Percentiles rank a stretch among this genome's conserved stretches.
Evolutionary conservation across 1,140 invertebrate genomes (phyloP).

Genomic region (Galendromus occidentalis): DNA sequence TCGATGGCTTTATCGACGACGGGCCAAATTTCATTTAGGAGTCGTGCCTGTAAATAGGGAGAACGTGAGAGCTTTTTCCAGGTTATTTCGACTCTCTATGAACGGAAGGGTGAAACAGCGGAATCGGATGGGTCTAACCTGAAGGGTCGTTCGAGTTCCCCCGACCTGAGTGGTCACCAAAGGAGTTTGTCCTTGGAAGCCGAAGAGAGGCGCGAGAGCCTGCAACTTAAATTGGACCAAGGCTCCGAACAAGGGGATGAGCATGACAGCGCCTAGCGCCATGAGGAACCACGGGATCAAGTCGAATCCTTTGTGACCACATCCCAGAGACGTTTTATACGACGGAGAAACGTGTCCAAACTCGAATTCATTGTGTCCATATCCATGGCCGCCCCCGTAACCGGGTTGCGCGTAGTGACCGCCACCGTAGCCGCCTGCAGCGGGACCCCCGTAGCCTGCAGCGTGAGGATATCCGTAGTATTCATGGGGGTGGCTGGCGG

Average conservation of each 20-base stretch:
- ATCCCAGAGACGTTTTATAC: background rate
- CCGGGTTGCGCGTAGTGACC: background rate
- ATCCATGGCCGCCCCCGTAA: background rate
- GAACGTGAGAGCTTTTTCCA: background rate
- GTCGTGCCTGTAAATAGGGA: background rate
- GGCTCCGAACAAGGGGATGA: background rate
- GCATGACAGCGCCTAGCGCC: background rate
- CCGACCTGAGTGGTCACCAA: background rate
- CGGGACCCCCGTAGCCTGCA: background rate
- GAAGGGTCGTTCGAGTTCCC: background rate
- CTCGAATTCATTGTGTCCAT: constrained; percentile 1
- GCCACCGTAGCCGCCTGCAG: background rate
- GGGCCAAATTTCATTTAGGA: background rate
- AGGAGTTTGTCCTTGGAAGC: constrained; percentile 8
- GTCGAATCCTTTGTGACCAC: background rate
- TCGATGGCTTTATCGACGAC: constrained; percentile 7
- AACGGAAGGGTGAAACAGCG: too few relatives aligned
- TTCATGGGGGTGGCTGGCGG: background rate
- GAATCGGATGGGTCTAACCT: too few relatives aligned
- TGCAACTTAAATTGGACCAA: background rate
- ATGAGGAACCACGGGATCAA: background rate
- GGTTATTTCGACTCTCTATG: background rate
- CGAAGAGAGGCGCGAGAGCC: constrained; percentile 2
- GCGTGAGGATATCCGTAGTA: constrained; percentile 1
- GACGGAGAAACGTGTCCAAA: constrained; percentile 1